Evolutionary conservation across 2,888 invertebrate genomes (phyloP).

Genomic region (Tuta absoluta): DNA sequence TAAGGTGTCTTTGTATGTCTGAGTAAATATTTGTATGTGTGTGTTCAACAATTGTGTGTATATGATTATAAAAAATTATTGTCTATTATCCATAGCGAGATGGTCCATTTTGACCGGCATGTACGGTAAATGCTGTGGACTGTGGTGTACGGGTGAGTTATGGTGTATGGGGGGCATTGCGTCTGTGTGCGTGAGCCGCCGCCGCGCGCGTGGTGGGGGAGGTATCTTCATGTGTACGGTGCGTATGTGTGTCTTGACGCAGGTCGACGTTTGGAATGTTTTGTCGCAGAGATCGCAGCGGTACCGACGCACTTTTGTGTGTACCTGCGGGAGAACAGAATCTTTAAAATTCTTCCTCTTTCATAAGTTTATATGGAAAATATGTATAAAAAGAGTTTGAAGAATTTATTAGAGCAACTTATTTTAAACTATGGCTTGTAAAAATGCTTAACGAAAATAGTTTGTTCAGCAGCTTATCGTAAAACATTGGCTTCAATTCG

Average conservation of each 20-base stretch:
- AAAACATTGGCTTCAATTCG: too few species aligned
- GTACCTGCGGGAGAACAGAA: conserved; percentile 28
- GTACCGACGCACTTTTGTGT: conserved; percentile 36
- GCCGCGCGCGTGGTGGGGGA: conserved; percentile 24
- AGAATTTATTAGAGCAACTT: too few species aligned
- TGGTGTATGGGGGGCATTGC: background rate
- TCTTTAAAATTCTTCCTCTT: background rate
- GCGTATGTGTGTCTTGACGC: conserved; percentile 36
- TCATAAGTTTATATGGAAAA: background rate
- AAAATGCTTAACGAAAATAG: too few species aligned
- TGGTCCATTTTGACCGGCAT: conserved; percentile 2
- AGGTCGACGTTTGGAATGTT: conserved; percentile 34
- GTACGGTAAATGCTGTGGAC: background rate
- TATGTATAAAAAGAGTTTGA: too few species aligned
- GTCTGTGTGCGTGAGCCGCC: conserved; percentile 1
- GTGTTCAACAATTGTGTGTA: background rate
- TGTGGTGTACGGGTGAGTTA: background rate
- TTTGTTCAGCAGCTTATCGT: too few species aligned
- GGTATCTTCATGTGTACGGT: conserved; percentile 36
- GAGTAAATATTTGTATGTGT: too few species aligned
- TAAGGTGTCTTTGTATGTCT: too few species aligned
- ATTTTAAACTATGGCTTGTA: too few species aligned
- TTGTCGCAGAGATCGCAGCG: conserved; percentile 36
- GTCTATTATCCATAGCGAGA: background rate
- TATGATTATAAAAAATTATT: background rate